Evolutionary conservation across 2,888 invertebrate genomes (phyloP), one percentile per base, ranked within the genome.

Genomic region (Heliconius ethilla): DNA sequence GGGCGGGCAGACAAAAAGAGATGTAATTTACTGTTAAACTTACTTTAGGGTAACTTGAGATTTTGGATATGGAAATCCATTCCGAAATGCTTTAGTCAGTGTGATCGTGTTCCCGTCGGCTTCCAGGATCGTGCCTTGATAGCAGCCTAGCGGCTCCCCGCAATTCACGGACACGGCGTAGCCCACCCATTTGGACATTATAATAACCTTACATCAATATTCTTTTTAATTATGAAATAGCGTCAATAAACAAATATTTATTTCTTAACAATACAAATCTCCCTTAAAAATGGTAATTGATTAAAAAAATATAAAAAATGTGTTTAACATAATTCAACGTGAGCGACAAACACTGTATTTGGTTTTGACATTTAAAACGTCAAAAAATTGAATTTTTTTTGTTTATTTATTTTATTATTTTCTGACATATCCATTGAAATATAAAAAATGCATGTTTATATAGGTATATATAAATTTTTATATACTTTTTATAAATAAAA

Each of bases 151-250:
- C 70, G 96, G 96, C 79, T 96, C 96, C 40, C 96, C 96, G 89
- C 98, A 98, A 88, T 97, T 96, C 80, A 98, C 96, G 27, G 98
- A 97, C 82, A 98, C 97, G 83, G 97, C 96, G 89, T 96, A 97
- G 75, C 98, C 98, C 81, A 97, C 89, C 96, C 96, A 97, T 83
- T 95, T 92, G 81, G 95, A 93, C 95, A 95, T 96, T 66, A 25
- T 86, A 78, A 74, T 33, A 62, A 67, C 40, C 66, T 72, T 55
- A n/a, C 37, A 65, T 69, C 40, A 67, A 62, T 45, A 69, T 37
- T 27, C 25, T 74, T 74, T 45, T 27, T 22, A 63, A 63, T 6
- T 10, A 25, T 59, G 22, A n/a, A 59, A 27, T 73, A 11, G 2
- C 25, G 25, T 59, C 13, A 59, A 59, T 72, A 37, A 59, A 15